Evolutionary conservation across 2,888 invertebrate species (phyloP).

Genomic region (Keiferia lycopersicella): DNA sequence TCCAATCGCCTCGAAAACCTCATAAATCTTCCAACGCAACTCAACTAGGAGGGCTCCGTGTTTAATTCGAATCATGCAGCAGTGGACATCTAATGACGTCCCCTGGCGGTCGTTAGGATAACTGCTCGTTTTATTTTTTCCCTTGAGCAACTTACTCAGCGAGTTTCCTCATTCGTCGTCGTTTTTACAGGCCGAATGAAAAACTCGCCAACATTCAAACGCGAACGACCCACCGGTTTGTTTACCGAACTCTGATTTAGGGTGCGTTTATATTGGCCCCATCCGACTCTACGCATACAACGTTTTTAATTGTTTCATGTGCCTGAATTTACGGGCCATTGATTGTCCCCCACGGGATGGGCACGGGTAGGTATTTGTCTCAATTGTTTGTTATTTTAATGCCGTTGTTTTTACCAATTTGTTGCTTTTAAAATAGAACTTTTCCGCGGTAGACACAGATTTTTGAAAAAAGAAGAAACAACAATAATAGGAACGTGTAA

Average conservation of each 20-base stretch:
- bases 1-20: conserved; percentile 1
- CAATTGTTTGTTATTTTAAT: not conserved
- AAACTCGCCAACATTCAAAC: conserved; percentile 40
- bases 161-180: conserved; percentile 52
- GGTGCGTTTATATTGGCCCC: conserved; percentile 7
- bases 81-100: conserved; percentile 70
- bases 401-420: not conserved
- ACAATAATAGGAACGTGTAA: too few relatives aligned
- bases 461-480: too few relatives aligned
- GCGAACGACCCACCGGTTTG: not conserved
- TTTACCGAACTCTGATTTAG: not conserved
- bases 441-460: too few relatives aligned
- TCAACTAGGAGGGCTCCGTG: conserved; percentile 35
- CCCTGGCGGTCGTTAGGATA: conserved; percentile 66
- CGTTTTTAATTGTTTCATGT: conserved; percentile 16
- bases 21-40: conserved; percentile 19
- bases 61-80: conserved; percentile 64
- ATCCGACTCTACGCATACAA: conserved; percentile 9
- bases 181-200: conserved; percentile 49
- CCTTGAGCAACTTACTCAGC: conserved; percentile 68
- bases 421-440: not conserved
- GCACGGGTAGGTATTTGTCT: too few relatives aligned
- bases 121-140: conserved; percentile 69
- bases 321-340: conserved; percentile 3
- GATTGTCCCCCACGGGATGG: not conserved